Evolutionary conservation across 2,888 invertebrate genomes (phyloP), one percentile per base, ranked within the genome.

Genomic region (Papilio elwesi): DNA sequence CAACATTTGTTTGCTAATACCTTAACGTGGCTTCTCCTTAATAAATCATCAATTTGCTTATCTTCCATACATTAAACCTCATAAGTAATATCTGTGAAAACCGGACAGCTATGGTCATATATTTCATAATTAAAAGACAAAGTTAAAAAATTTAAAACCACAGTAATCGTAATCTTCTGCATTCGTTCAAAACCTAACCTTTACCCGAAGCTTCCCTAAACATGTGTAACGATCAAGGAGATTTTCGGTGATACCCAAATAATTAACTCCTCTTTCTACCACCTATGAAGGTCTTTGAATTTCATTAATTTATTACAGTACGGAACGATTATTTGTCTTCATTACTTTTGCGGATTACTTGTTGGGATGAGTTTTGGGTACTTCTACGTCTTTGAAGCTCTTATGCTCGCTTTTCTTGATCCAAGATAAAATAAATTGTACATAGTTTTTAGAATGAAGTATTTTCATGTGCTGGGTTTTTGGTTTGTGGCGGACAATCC

Each of bases 201-300:
- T 15, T n/a, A 38, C n/a, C 11, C 51, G 36, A 51, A 9, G 65
- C 36, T 65, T 65, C 65, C 65, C 65, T 51, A 65, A 65, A 65
- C 51, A 62, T 62, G n/a, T 64, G 16, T 49, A 26, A 51, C 65
- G 51, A 65, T 36, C 65, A 65, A 65, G 65, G 36, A 65, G 13
- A 13, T 65, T 51, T 65, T 43, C 59, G 38, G 49, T 64, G 13
- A 49, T 26, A 65, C 51, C n/a, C 51, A 38, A 38, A 65, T 65
- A 65, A 65, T 51, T 65, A 65, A 49, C 26, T 36, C 36, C 16
- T 64, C 63, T 49, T 65, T 51, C 65, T 36, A 51, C n/a, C 49
- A 9, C 51, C 12, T 51, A 51, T 38, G 65, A 49, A 65, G 65
- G 65, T 51, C 51, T 36, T 7, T 9, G 12, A 53, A 12, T 63